Percentiles rank a stretch among this genome's conserved stretches.
These are phyloP conservation scores for Lethenteron reissneri DNA, from an alignment of 2,113 vertebrate genomes.

Conservation along the genomic window DNA sequence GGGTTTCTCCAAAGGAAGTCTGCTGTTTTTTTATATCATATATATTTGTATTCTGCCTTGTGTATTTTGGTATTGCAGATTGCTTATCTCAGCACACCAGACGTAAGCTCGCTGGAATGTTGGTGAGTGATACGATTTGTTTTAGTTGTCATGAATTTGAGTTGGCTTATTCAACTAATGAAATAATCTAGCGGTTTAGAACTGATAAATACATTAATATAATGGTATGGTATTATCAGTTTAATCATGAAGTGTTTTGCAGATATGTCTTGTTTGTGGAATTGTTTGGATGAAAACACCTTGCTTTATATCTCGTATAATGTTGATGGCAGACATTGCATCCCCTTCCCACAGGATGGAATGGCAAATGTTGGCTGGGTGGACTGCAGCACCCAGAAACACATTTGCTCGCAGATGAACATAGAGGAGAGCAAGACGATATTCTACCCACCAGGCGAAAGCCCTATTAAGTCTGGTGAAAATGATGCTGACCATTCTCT, in stretches of 20 bases:
- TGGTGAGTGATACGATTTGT: constrained; percentile 37
- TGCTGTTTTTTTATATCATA: too few relatives aligned
- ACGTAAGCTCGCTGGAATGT: constrained; percentile 70
- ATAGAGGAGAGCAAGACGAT: constrained; percentile 46
- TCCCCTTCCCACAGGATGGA: constrained; percentile 34
- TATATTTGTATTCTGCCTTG: too few relatives aligned
- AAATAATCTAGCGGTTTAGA: too few relatives aligned
- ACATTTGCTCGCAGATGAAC: constrained; percentile 63
- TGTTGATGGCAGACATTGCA: not conserved
- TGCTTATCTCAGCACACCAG: constrained; percentile 57
- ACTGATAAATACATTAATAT: too few relatives aligned
- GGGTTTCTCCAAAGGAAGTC: too few relatives aligned
- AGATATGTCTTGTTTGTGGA: not conserved
- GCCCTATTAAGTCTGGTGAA: not conserved
- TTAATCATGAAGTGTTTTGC: too few relatives aligned
- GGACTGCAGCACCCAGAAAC: constrained; percentile 49
- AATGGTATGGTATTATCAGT: too few relatives aligned
- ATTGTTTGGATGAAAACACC: not conserved
- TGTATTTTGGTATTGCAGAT: constrained; percentile 27
- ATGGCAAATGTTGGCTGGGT: constrained; percentile 80
- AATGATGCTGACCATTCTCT: too few relatives aligned
- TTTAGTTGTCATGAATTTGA: constrained; percentile 1
- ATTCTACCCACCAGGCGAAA: constrained; percentile 61
- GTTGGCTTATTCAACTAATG: not conserved
- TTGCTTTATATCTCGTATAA: not conserved